Evolutionary conservation across 1,140 invertebrate species (phyloP), one percentile per base, ranked within the genome.

Genomic region (Microplitis mediator): DNA sequence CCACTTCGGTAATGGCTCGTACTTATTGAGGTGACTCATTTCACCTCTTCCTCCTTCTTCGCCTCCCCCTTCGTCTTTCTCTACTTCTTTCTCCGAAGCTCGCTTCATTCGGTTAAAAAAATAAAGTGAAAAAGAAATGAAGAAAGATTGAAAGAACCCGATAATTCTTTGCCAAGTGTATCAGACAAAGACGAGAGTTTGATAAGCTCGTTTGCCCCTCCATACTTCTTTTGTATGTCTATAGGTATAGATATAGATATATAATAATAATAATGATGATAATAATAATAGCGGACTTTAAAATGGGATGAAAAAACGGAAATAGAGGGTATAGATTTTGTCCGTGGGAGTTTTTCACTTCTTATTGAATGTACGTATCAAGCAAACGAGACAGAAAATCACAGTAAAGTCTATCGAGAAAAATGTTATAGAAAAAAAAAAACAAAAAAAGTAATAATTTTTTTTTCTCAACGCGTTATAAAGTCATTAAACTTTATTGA

Each of bases 11-110:
- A 51, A 73, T 76, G 67, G 63, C 32, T 11, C 2, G 45, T 66
- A 70, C 34, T 75, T 64, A 75, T 75, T 35, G 23, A 66, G 23
- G 50, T 66, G 50, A 35, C 45, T 64, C 45, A 23, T 23, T 23
- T 23, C 23, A 23, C 23, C 23, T 23, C 23, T 23, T 23, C 23
- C 23, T 23, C 23, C 23, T 23, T 23, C 23, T 23, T 23, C 23
- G 2, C 23, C 23, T 1, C 23, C 23, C 23, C 23, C 23, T 23
- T 0, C 1, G 23, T 23, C 23, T 23, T 9, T 31, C 3, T 36
- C 32, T n/a, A 9, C 60, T 34, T 36, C 61, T 0, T 63, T 50
- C 35, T 50, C 31, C 13, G 13, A 61, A 34, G 8, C 23, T 23
- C 14, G 16, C 23, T 9, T 23, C 23, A 31, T 2, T 23, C 23